Evolutionary conservation across 2,888 invertebrate genomes (phyloP), one percentile per base, ranked within the genome.

Genomic region (Emesis furor): DNA sequence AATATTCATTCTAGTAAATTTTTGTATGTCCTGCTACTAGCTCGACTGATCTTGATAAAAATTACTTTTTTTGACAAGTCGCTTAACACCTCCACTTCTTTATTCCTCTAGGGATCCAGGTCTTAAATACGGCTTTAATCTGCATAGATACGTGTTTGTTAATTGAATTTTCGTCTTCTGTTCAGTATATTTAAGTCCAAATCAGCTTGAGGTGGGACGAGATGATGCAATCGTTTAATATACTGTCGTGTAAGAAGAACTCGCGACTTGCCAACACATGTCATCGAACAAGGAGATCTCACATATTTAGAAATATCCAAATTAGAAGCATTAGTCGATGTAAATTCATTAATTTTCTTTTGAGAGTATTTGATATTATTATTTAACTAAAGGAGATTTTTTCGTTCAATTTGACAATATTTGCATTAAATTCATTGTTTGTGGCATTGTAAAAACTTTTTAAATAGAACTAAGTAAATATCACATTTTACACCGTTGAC

Each of bases 271-370:
- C 79, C 84, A 78, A 74, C 68, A 55, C 72, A 65, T 35, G 30
- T 65, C 51, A 51, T 6, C 51, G 46, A 51, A 14, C 46, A 51
- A 51, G 46, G 46, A 51, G 46, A 51, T 51, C 73, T 17, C 67
- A 37, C 73, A 68, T 65, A 51, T 65, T 73, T 73, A 76, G 59
- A 59, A 65, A 69, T 79, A 51, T 76, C 69, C 69, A 37, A 67
- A 75, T 82, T 72, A 81, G 72, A 81, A 68, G 79, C 73, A 39
- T 79, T 62, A 69, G 71, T 42, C 55, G 69, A 12, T 42, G 42
- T 42, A 12, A 42, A 42, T 42, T 42, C 42, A 42, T 42, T 42
- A 42, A 42, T 42, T 42, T 42, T 42, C 42, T 39, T 39, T 7
- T 39, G 39, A 2, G 39, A 2, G 8, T 39, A 39, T 39, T 10